These are phyloP conservation scores for Sthenelais limicola DNA, from an alignment of 2,888 invertebrate genomes.

Conservation along the genomic window DNA sequence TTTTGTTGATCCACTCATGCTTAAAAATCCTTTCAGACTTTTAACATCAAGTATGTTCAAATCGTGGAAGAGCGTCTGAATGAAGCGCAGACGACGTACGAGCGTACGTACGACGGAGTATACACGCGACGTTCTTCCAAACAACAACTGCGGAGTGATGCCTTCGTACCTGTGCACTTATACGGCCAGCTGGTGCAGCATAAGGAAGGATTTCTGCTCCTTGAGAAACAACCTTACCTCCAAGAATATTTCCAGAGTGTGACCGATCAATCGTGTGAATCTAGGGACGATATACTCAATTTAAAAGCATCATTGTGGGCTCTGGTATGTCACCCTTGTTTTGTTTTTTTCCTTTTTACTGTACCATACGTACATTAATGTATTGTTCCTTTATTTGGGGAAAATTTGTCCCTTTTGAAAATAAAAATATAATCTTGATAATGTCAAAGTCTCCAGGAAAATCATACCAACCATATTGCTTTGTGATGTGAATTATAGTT, in stretches of 20 bases:
- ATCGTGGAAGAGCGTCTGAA: conserved; percentile 91
- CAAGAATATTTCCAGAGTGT: conserved; percentile 65
- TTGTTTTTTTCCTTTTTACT: not conserved
- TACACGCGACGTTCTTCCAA: conserved; percentile 64
- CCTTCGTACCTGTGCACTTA: conserved; percentile 82
- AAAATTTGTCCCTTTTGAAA: no score
- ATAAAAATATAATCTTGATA: no score
- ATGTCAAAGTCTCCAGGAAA: no score
- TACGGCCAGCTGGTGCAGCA: conserved; percentile 88
- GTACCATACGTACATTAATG: not conserved
- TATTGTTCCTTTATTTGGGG: no score
- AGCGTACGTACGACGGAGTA: conserved; percentile 80
- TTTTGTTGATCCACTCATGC: no score
- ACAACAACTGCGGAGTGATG: conserved; percentile 56
- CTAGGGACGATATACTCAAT: conserved; percentile 76
- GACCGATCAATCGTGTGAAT: conserved; percentile 57
- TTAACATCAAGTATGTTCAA: conserved; percentile 82
- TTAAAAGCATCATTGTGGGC: conserved; percentile 94
- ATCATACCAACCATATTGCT: no score
- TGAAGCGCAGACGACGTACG: conserved; percentile 88
- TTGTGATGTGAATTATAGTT: no score
- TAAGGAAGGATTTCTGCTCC: conserved; percentile 72
- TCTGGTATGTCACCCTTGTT: no score
- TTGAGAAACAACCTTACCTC: conserved; percentile 68
- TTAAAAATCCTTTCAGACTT: conserved; percentile 64